Evolutionary conservation across 2,888 invertebrate genomes (phyloP).

Genomic region (Colletes collaris): DNA sequence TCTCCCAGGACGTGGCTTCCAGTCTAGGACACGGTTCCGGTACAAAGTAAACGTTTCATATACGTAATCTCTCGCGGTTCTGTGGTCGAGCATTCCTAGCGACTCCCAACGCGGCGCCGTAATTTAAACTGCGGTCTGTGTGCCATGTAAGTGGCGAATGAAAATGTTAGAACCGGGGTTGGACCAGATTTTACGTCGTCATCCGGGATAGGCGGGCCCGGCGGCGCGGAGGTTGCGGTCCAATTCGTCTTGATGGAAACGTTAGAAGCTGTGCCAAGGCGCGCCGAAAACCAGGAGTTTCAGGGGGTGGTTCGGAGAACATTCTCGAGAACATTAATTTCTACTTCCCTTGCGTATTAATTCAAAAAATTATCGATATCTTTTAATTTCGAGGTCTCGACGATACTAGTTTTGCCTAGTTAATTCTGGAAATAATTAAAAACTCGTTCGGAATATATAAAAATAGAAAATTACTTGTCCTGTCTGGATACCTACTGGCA

Average conservation of each 20-base stretch:
- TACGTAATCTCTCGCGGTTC: conserved; percentile 52
- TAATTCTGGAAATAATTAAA: no score
- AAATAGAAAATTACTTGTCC: no score
- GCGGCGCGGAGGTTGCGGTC: conserved; percentile 30
- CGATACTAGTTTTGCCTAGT: no score
- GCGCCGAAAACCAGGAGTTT: conserved; percentile 6
- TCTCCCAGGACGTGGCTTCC: not conserved
- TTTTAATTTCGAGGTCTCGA: no score
- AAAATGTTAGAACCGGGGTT: conserved; percentile 66
- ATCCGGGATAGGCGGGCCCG: not conserved
- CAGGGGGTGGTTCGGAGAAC: not conserved
- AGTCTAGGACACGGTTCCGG: not conserved
- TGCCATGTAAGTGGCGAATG: conserved; percentile 64
- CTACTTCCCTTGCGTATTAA: no score
- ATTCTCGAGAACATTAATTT: no score
- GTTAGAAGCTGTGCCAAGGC: conserved; percentile 19
- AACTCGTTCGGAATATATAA: no score
- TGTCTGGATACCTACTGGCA: no score
- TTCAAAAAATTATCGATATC: no score
- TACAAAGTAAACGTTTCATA: conserved; percentile 46
- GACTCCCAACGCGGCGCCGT: conserved; percentile 48
- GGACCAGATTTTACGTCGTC: conserved; percentile 46
- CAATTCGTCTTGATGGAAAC: conserved; percentile 54
- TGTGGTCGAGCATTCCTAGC: conserved; percentile 58
- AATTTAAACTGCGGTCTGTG: conserved; percentile 69